Evolutionary conservation across 2,797 vertebrate genomes (phyloP), one percentile per base, ranked within the genome.

Genomic region (Enteromius radiatus): DNA sequence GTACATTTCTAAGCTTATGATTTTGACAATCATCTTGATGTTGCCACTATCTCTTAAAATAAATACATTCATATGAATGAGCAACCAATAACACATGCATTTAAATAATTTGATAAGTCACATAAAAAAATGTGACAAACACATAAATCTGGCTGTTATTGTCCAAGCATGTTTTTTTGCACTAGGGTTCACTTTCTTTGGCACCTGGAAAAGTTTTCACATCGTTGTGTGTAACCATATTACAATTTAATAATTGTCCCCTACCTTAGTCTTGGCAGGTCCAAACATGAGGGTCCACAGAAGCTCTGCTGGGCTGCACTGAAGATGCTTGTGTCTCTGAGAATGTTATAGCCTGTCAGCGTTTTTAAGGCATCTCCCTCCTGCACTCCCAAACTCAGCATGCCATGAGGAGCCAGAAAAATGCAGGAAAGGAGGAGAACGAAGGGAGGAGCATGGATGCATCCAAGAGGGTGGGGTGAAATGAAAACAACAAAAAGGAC

Each of bases 401-500:
- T 86, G 85, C 65, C 87, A 84, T 80, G n/a, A 74, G 52, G 21
- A 81, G 82, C 49, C 61, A 36, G 56, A 49, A 33, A 75, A 61
- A 19, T 68, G 9, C 80, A 83, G 64, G 47, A 71, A 79, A 71
- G 70, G 61, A 78, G 65, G 81, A 84, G 83, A 70, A 73, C 28
- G 52, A 33, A 69, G 64, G 87, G 85, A 81, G 87, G 85, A 70
- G 85, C 84, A 76, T 31, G 45, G 78, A 86, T 82, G 79, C 28
- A 86, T 82, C 70, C 81, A 80, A 85, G 79, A 82, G 81, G 76
- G 82, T 81, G 85, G 76, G 67, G 82, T 81, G 54, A 69, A 78
- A 75, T 47, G 52, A 85, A 84, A 85, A 82, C 76, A 88, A 85
- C 59, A 67, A 87, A 85, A 65, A 85, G 74, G 36, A 82, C 76